Conservation (phyloP, 1,140 invertebrate species). For the Drosophila oshimai region DNA sequence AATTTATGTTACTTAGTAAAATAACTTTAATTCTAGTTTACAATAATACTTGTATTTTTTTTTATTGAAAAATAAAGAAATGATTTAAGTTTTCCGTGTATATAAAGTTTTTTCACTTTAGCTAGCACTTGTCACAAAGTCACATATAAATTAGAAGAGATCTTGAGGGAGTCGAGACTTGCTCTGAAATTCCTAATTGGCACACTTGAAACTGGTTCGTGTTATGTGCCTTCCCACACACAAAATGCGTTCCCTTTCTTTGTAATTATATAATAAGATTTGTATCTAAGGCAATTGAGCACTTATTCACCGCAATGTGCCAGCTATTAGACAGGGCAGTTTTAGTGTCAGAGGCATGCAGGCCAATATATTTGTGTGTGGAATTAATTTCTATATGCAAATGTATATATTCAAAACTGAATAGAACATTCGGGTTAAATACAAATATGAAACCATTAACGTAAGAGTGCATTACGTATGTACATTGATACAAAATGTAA, state of each 20-base stretch:
- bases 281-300: constrained; percentile 30
- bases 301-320: constrained; percentile 19
- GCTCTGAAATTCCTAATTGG: constrained; percentile 35
- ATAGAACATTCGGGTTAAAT: constrained; percentile 2
- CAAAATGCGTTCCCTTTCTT: constrained; percentile 1
- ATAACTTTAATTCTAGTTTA: no score
- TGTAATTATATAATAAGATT: constrained; percentile 27
- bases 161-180: constrained; percentile 5
- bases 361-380: background rate
- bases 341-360: background rate
- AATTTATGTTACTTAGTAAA: no score
- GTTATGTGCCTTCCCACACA: constrained; percentile 23
- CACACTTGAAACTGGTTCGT: constrained; percentile 47
- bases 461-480: constrained; percentile 6
- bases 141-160: background rate
- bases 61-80: no score
- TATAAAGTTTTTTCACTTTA: constrained; percentile 7
- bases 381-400: background rate
- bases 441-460: constrained; percentile 12
- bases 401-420: background rate
- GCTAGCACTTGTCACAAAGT: constrained; percentile 5
- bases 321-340: constrained; percentile 11
- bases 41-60: no score
- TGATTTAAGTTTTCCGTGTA: no score
- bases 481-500: background rate